A percentile compares a stretch with the other conserved stretches of the same genome.
phyloP scores from a whole-genome alignment of 2,113 vertebrate genomes.

The Ramphastos sulfuratus region DNA sequence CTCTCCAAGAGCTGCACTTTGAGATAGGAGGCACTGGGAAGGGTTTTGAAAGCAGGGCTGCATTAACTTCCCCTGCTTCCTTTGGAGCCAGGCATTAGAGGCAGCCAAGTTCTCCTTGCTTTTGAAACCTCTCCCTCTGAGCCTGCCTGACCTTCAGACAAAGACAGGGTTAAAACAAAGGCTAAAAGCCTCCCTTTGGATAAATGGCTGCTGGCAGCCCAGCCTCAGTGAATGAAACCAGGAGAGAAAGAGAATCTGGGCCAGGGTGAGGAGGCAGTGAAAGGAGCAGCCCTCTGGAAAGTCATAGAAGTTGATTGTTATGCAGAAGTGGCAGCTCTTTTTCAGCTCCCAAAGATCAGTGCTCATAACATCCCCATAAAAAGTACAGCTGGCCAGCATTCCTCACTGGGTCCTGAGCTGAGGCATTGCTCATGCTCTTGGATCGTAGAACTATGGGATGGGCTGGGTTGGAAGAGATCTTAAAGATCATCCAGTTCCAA shows the following conservation, averaged over 20 bases:
- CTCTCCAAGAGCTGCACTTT: neutral
- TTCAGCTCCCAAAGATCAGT: neutral
- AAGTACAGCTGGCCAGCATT: neutral
- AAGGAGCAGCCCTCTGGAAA: neutral
- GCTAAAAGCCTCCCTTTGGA: neutral
- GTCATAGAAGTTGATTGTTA: neutral
- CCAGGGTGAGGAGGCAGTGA: neutral
- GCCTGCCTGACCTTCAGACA: neutral
- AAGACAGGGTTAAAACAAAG: neutral
- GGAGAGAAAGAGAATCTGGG: neutral
- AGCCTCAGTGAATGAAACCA: accelerated
- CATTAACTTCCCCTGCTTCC: neutral
- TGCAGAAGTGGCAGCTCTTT: neutral
- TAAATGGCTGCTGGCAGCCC: neutral
- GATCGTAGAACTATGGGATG: too few relatives aligned
- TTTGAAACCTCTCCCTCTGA: neutral
- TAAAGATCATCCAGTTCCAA: too few relatives aligned
- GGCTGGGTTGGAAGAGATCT: too few relatives aligned
- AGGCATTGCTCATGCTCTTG: neutral
- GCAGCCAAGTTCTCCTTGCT: neutral
- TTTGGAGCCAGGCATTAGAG: neutral
- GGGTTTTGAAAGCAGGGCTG: neutral
- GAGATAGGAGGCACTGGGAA: neutral
- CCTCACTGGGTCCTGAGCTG: neutral
- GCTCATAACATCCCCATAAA: neutral